Conservation (phyloP, 2,797 vertebrate genomes). For the Schizopygopsis pylzovi region DNA sequence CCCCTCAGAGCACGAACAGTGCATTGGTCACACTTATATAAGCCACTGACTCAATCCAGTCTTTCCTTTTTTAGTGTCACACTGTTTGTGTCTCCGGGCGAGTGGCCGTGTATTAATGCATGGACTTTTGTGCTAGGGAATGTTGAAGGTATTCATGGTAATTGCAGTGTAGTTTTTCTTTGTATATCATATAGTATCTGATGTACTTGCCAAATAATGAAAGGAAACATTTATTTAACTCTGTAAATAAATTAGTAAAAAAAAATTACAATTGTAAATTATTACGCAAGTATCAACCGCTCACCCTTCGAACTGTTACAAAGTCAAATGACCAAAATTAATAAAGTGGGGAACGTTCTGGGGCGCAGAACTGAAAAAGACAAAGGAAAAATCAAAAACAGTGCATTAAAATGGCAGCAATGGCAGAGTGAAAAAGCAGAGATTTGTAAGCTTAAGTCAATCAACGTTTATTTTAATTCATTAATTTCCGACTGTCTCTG, state of each 20-base stretch:
- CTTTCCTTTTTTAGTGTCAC: constrained; percentile 11
- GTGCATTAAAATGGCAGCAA: too few relatives aligned
- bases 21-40: constrained; percentile 43
- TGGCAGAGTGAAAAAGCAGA: too few relatives aligned
- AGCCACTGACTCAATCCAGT: constrained; percentile 41
- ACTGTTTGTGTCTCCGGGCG: not conserved
- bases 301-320: too few relatives aligned
- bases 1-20: constrained; percentile 7
- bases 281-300: too few relatives aligned
- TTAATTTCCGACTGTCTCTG: too few relatives aligned
- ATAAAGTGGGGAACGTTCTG: too few relatives aligned
- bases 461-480: not conserved
- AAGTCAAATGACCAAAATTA: too few relatives aligned
- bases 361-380: too few relatives aligned
- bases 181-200: not conserved
- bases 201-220: not conserved
- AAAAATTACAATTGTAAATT: too few relatives aligned
- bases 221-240: not conserved
- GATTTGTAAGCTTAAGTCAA: too few relatives aligned
- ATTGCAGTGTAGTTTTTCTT: not conserved
- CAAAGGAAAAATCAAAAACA: too few relatives aligned
- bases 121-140: not conserved
- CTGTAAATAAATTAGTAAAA: too few relatives aligned
- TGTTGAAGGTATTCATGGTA: not conserved
- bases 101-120: not conserved